Evolutionary conservation across 2,113 vertebrate genomes (phyloP).

Genomic region (Neolamprologus ventralis): DNA sequence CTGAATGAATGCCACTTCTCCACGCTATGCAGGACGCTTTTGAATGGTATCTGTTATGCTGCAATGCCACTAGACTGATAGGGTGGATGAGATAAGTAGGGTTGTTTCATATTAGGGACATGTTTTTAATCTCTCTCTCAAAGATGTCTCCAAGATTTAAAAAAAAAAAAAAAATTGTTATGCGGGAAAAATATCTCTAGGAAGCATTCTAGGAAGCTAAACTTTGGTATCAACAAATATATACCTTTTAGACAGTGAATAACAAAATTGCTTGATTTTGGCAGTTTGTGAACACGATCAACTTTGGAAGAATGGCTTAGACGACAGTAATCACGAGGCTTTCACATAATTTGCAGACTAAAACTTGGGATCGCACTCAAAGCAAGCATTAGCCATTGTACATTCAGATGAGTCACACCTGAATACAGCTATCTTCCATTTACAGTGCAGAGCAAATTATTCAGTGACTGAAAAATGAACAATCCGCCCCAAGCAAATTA

Average conservation of each 20-base stretch:
- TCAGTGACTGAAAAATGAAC: slow-evolving; percentile 15
- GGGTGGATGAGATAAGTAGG: background rate
- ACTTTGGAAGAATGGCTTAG: background rate
- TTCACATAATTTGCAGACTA: slow-evolving; percentile 8
- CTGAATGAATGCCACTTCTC: slow-evolving; percentile 34
- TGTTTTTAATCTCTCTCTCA: background rate
- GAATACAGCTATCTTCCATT: slow-evolving; percentile 1
- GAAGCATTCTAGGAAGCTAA: background rate
- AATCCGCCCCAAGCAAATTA: slow-evolving; percentile 30
- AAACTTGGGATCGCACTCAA: background rate
- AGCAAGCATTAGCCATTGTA: background rate
- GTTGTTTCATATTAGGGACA: background rate
- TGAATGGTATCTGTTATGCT: slow-evolving; percentile 24
- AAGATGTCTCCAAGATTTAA: background rate
- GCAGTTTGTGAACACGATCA: background rate
- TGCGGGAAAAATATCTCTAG: background rate
- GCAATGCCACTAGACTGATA: background rate
- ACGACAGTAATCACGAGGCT: background rate
- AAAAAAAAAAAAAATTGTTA: background rate
- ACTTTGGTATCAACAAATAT: background rate
- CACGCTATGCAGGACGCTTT: slow-evolving; percentile 31
- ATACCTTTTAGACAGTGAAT: background rate
- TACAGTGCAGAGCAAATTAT: slow-evolving; percentile 34
- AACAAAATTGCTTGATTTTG: background rate
- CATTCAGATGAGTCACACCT: slow-evolving; percentile 26